Conservation (phyloP, 2,113 vertebrate genomes). For the Apteryx mantelli region DNA sequence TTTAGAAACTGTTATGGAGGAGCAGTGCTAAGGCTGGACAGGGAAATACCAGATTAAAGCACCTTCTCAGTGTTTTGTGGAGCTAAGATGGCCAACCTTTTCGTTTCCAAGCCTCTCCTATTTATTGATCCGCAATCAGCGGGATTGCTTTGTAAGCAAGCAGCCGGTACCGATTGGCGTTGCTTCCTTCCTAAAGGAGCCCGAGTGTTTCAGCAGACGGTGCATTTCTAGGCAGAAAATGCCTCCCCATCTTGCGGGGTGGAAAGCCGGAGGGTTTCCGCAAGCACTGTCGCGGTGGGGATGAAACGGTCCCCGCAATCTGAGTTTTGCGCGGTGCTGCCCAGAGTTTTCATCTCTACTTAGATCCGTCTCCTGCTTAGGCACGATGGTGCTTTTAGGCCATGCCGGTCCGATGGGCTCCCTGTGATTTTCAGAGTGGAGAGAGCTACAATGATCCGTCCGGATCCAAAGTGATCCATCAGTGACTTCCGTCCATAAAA, state of each 20-base stretch:
- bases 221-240: not conserved
- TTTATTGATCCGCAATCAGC: not conserved
- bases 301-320: fast-evolving
- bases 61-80: not conserved
- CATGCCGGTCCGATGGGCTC: fast-evolving
- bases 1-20: not conserved
- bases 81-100: not conserved
- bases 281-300: fast-evolving
- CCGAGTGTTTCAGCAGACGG: not conserved
- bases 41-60: not conserved
- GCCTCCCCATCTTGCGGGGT: fast-evolving
- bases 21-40: slow-evolving; percentile 8
- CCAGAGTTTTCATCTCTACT: not conserved
- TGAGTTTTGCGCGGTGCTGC: not conserved
- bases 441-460: not conserved
- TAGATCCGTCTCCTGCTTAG: not conserved
- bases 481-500: not conserved
- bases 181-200: not conserved
- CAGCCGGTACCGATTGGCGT: not conserved
- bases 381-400: not conserved
- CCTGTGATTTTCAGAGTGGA: not conserved
- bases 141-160: not conserved
- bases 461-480: not conserved
- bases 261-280: not conserved
- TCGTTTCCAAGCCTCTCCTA: not conserved